Evolutionary conservation across 2,797 vertebrate species (phyloP).

Genomic region (Clarias laeviceps): DNA sequence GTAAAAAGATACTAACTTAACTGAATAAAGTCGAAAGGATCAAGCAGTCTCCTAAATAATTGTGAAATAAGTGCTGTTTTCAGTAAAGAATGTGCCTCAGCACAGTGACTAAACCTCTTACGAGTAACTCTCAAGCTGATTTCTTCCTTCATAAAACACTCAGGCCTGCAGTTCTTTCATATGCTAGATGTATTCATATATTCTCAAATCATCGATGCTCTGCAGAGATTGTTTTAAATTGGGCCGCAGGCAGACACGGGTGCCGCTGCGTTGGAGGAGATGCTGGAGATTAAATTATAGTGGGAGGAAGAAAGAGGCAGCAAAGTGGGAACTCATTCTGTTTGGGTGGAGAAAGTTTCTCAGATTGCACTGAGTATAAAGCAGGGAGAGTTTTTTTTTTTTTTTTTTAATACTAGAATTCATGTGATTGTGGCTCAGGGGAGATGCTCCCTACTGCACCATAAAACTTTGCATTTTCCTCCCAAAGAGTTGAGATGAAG

Average conservation of each 20-base stretch:
- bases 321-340: slow-evolving; percentile 35
- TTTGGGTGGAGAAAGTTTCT: slow-evolving; percentile 42
- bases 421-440: slow-evolving; percentile 33
- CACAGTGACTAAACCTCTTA: slow-evolving; percentile 25
- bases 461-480: slow-evolving; percentile 43
- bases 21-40: slow-evolving; percentile 6
- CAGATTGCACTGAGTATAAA: slow-evolving; percentile 46
- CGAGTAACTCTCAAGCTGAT: slow-evolving; percentile 39
- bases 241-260: slow-evolving; percentile 58
- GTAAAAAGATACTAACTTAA: not conserved
- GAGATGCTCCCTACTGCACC: slow-evolving; percentile 2
- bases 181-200: slow-evolving; percentile 60
- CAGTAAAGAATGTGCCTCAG: not conserved
- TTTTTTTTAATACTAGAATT: not conserved
- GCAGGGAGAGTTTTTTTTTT: not conserved
- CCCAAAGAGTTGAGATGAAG: slow-evolving; percentile 21
- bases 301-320: slow-evolving; percentile 56
- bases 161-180: slow-evolving; percentile 28
- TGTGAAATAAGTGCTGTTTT: slow-evolving; percentile 10
- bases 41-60: slow-evolving; percentile 15
- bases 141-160: slow-evolving; percentile 42
- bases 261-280: slow-evolving; percentile 61
- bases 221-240: slow-evolving; percentile 72
- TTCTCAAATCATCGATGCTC: slow-evolving; percentile 69
- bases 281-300: slow-evolving; percentile 72